phyloP scores from a whole-genome alignment of 2,888 invertebrate genomes.

The Drosophila affinis region DNA sequence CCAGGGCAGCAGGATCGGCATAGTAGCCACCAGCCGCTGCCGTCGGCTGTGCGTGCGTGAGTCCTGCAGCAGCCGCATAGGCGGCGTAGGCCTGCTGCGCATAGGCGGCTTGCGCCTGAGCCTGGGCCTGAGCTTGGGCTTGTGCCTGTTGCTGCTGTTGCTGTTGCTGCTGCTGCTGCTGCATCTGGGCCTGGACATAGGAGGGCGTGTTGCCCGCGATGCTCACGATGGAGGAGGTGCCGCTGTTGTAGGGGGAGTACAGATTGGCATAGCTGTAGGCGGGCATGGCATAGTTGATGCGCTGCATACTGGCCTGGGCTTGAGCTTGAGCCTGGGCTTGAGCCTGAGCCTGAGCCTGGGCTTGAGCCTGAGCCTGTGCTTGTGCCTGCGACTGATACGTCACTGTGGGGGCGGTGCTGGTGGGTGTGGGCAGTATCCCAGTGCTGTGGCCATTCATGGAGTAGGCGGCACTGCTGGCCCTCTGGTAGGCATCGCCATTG shows the following conservation, averaged over 20 bases:
- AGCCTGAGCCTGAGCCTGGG: slow-evolving; percentile 49
- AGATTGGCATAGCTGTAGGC: slow-evolving; percentile 63
- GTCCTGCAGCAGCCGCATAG: slow-evolving; percentile 75
- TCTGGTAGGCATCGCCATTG: slow-evolving; percentile 52
- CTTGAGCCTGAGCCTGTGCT: slow-evolving; percentile 31
- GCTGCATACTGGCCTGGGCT: slow-evolving; percentile 50
- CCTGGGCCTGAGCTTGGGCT: slow-evolving; percentile 52
- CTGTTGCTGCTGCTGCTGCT: slow-evolving; percentile 47
- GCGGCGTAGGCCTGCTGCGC: slow-evolving; percentile 70
- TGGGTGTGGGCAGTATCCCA: slow-evolving; percentile 74
- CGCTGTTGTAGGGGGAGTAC: slow-evolving; percentile 49
- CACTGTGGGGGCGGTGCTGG: slow-evolving; percentile 45
- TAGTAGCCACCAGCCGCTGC: slow-evolving; percentile 44
- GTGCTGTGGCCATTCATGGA: slow-evolving; percentile 58
- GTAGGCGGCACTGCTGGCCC: slow-evolving; percentile 2
- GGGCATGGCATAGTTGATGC: slow-evolving; percentile 71
- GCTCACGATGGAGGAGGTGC: slow-evolving; percentile 45
- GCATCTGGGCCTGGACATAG: slow-evolving; percentile 63
- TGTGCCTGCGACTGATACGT: slow-evolving; percentile 35
- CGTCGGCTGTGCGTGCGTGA: slow-evolving; percentile 35
- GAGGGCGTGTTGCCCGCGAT: slow-evolving; percentile 65
- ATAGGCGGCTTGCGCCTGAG: slow-evolving; percentile 67
- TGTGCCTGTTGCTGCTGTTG: slow-evolving; percentile 52
- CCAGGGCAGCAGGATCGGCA: slow-evolving; percentile 87
- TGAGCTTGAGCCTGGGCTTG: slow-evolving; percentile 48